Base-by-base conservation (phyloP, 2,888 invertebrate species). In the Aelia acuminata region DNA sequence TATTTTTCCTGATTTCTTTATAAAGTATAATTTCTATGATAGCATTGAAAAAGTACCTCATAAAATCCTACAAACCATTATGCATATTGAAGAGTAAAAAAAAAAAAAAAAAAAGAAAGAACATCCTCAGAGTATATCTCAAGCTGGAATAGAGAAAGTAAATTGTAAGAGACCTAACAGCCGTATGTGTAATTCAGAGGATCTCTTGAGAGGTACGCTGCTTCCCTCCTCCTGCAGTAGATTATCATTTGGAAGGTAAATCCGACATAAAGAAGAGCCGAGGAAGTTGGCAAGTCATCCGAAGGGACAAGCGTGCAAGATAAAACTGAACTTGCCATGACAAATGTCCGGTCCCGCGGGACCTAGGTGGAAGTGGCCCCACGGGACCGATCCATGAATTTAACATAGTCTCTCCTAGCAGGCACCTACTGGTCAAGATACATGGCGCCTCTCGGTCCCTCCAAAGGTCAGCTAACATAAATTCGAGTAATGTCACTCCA, bases 341-440 rank as follows among this genome's bases (percentile, higher is more conserved):
- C 50, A 39, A 53, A 85, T 57, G 85, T 43, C 43, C 1, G 39
- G n/a, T 4, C 85, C 39, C 26, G 43, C 8, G 57, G 49, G 53
- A 43, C 39, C 35, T 50, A 8, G 57, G 43, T 35, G 48, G 39
- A 53, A 85, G 50, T 50, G 39, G 39, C 15, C 85, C 85, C 15
- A 0, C 0, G 85, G 85, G 85, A 39, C 18, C 39, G 11, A 26
- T 53, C 53, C 85, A 85, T 85, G 85, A 85, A 85, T 85, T 85
- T 85, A 85, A 85, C 85, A 85, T 85, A 50, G 57, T 53, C 85
- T 35, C 50, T 35, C 22, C 84, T 84, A 35, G 50, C 50, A 49
- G 13, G 5, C 22, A 57, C 48, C 20, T 84, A 15, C 43, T 47
- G 39, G 43, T 80, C 80, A 80, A 80, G 80, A 80, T 47, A 80